These are phyloP conservation scores for Embiotoca jacksoni DNA, from an alignment of 2,113 vertebrate species.

Conservation along the genomic window DNA sequence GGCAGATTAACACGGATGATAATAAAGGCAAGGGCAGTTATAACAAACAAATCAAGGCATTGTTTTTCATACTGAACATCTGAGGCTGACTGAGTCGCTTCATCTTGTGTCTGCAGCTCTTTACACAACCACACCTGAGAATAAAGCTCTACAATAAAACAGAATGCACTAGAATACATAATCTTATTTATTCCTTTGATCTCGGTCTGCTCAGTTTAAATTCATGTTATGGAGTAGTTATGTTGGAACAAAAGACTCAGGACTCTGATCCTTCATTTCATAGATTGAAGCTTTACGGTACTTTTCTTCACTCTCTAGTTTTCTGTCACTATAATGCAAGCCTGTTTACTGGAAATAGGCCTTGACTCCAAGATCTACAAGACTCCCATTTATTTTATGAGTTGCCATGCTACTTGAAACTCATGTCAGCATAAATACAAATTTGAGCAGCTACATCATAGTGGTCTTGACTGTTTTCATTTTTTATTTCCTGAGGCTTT, in stretches of 20 bases:
- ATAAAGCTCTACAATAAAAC: background rate
- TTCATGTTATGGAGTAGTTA: background rate
- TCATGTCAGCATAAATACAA: conserved; percentile 12
- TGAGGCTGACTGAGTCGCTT: conserved; percentile 7
- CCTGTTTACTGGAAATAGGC: background rate
- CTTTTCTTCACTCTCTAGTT: background rate
- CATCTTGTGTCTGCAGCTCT: background rate
- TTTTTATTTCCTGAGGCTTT: conserved; percentile 32
- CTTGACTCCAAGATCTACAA: background rate
- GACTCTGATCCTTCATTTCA: conserved; percentile 4
- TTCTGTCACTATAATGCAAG: background rate
- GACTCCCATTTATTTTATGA: conserved; percentile 4
- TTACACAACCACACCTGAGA: conserved; percentile 6
- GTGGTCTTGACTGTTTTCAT: conserved; percentile 33
- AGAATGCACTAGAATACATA: background rate
- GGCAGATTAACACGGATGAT: conserved; percentile 33
- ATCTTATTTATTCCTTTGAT: background rate
- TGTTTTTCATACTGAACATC: background rate
- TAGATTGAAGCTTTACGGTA: too few species aligned
- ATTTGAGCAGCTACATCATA: conserved; percentile 21
- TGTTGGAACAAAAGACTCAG: conserved; percentile 15
- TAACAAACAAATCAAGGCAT: conserved; percentile 4
- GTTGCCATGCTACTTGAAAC: conserved; percentile 19
- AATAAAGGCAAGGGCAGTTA: conserved; percentile 15
- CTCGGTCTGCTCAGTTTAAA: background rate